A percentile compares a stretch with the other conserved stretches of the same genome.
These are phyloP conservation scores for Sceloporus undulatus DNA, from an alignment of 2,113 vertebrate species.

Conservation along the genomic window DNA sequence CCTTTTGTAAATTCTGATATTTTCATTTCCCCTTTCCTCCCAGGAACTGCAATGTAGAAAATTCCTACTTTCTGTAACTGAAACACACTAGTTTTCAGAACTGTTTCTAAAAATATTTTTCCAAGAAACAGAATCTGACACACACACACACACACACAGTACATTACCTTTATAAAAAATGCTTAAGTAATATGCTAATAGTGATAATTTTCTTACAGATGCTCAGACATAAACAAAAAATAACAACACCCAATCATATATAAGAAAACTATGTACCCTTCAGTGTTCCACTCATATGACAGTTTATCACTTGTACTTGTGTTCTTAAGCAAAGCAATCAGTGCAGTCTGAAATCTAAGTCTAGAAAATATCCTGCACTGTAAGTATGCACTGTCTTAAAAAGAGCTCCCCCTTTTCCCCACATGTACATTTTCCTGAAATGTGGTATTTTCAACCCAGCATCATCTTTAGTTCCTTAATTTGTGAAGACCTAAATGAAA, in stretches of 20 bases:
- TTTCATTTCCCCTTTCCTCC: slow-evolving; percentile 27
- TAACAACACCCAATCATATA: neutral
- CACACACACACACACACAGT: neutral
- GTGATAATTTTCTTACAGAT: neutral
- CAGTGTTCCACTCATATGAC: neutral
- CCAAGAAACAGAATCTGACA: neutral
- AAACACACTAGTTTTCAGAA: neutral
- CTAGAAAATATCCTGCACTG: neutral
- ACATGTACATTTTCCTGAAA: neutral
- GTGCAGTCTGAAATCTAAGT: neutral
- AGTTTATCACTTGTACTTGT: neutral
- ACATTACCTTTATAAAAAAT: neutral
- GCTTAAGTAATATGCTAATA: neutral
- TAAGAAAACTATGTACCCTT: neutral
- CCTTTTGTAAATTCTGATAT: slow-evolving; percentile 29
- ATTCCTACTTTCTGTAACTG: neutral
- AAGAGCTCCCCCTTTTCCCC: neutral
- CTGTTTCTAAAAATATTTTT: neutral
- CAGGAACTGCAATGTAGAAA: neutral
- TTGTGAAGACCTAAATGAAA: slow-evolving; percentile 41
- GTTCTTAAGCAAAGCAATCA: slow-evolving; percentile 16
- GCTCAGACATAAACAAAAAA: neutral
- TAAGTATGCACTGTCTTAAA: neutral
- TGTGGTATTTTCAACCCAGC: neutral
- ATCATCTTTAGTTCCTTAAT: neutral